A percentile compares a stretch with the other conserved stretches of the same genome.
phyloP scores from a whole-genome alignment of 2,888 invertebrate genomes.

The Parascotia fuliginaria region DNA sequence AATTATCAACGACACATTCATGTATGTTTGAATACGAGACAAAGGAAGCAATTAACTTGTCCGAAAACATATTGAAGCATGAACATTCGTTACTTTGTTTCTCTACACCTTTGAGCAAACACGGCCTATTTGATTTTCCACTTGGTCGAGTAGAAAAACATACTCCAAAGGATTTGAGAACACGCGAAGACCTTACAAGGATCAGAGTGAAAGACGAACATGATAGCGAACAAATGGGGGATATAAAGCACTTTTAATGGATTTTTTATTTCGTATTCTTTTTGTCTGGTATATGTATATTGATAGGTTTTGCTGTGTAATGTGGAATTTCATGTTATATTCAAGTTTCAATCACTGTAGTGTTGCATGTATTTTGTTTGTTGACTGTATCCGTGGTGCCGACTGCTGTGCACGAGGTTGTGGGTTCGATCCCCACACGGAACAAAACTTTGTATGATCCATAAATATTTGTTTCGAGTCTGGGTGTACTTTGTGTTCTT shows the following conservation, averaged over 20 bases:
- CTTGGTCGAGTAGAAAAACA: conserved; percentile 66
- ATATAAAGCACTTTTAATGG: conserved; percentile 28
- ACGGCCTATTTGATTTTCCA: conserved; percentile 70
- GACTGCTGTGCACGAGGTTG: too few relatives aligned
- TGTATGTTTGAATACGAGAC: conserved; percentile 46
- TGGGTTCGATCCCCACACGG: too few relatives aligned
- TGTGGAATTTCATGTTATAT: too few relatives aligned
- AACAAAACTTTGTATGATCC: too few relatives aligned
- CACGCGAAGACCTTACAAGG: conserved; percentile 47
- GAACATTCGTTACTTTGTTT: conserved; percentile 55
- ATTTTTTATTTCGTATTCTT: conserved; percentile 23
- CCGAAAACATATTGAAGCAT: conserved; percentile 50
- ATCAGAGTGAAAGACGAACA: conserved; percentile 36
- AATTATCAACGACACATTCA: conserved; percentile 35
- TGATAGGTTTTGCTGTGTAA: background rate
- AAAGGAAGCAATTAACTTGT: conserved; percentile 60
- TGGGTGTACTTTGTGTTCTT: too few relatives aligned
- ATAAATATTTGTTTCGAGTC: too few relatives aligned
- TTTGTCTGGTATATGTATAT: background rate
- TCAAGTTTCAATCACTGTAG: too few relatives aligned
- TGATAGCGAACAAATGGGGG: conserved; percentile 13
- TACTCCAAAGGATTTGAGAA: conserved; percentile 50
- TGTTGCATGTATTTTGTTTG: too few relatives aligned
- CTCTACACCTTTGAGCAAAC: conserved; percentile 56
- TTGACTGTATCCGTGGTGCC: too few relatives aligned